phyloP scores from a whole-genome alignment of 2,888 invertebrate species.

The Perizoma affinitatum region DNA sequence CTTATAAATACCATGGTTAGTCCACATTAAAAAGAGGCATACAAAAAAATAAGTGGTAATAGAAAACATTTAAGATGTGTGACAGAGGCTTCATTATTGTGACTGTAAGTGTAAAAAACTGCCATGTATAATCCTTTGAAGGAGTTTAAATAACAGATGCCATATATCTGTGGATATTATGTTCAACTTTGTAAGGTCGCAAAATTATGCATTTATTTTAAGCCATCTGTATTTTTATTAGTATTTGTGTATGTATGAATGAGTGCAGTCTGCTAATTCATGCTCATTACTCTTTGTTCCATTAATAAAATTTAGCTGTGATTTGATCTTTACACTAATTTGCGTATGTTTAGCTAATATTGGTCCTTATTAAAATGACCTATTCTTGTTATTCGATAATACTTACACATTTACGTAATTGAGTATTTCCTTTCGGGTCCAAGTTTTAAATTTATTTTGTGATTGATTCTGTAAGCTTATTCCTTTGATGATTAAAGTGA shows the following conservation, averaged over 20 bases:
- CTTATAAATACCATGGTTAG: no score
- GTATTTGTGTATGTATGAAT: slow-evolving; percentile 7
- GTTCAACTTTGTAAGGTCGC: slow-evolving; percentile 17
- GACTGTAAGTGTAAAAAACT: slow-evolving; percentile 11
- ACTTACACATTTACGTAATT: slow-evolving; percentile 26
- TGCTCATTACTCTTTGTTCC: background rate
- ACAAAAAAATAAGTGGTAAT: background rate
- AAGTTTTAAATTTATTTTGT: slow-evolving; percentile 39
- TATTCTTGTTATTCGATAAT: background rate
- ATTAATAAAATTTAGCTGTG: slow-evolving; percentile 11
- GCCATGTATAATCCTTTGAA: slow-evolving; percentile 14
- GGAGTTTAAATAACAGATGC: slow-evolving; percentile 21
- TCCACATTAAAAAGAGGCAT: no score
- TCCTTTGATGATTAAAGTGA: slow-evolving; percentile 17
- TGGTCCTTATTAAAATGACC: no score
- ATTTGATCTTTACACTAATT: slow-evolving; percentile 4
- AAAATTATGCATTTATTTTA: slow-evolving; percentile 32
- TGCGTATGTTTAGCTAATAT: background rate
- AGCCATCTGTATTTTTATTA: slow-evolving; percentile 14
- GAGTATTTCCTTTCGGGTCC: slow-evolving; percentile 49
- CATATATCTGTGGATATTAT: slow-evolving; percentile 13
- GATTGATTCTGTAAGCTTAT: slow-evolving; percentile 32
- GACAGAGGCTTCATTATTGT: slow-evolving; percentile 6
- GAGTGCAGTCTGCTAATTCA: slow-evolving; percentile 1
- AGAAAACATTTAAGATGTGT: slow-evolving; percentile 7